These are phyloP conservation scores for Trinectes maculatus DNA, from an alignment of 2,113 vertebrate genomes.

Conservation along the genomic window DNA sequence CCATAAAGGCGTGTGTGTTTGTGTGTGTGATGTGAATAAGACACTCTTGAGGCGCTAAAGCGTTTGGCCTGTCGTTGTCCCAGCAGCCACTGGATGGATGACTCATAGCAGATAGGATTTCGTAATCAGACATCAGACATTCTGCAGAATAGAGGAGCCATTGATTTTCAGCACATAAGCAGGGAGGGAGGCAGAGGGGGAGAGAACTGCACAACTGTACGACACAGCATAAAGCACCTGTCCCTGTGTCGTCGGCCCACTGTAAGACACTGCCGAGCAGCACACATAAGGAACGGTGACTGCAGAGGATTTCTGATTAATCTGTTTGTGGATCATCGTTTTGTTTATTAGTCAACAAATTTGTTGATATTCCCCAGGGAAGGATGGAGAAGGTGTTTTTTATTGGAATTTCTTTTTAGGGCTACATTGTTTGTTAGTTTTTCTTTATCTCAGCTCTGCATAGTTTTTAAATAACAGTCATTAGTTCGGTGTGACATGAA, in stretches of 20 bases:
- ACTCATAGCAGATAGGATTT: conserved; percentile 78
- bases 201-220: conserved; percentile 45
- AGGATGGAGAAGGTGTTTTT: background rate
- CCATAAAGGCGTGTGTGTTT: conserved; percentile 1
- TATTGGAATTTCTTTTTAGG: background rate
- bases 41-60: conserved; percentile 15
- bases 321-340: background rate
- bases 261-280: conserved; percentile 1
- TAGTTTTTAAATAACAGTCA: no score
- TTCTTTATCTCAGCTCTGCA: background rate
- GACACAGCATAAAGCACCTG: conserved; percentile 44
- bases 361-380: no score
- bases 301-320: background rate
- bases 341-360: no score
- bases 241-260: conserved; percentile 22
- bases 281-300: background rate
- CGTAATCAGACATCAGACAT: conserved; percentile 67
- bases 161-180: conserved; percentile 76
- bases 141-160: conserved; percentile 69
- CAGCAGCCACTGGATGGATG: conserved; percentile 65
- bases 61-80: conserved; percentile 39
- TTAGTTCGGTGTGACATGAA: no score
- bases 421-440: background rate
- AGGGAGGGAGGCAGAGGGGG: conserved; percentile 24
- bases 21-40: conserved; percentile 15